Evolutionary conservation across 2,113 vertebrate genomes (phyloP).

Genomic region (Hemichromis elongatus): DNA sequence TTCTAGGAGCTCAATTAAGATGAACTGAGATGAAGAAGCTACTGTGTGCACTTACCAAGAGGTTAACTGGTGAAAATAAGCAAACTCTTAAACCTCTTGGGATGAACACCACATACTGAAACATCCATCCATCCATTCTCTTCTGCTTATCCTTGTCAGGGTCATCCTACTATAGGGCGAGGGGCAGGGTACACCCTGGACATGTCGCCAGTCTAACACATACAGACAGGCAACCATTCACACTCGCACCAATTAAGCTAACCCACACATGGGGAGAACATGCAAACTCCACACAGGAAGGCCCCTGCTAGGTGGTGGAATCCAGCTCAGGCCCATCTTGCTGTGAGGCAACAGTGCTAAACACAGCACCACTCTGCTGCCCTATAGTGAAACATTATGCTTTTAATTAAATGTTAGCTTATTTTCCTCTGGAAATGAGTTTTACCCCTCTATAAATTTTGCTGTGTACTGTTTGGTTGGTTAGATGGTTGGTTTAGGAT

Average conservation of each 20-base stretch:
- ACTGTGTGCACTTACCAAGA: neutral
- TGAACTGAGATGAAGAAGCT: neutral
- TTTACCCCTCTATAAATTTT: neutral
- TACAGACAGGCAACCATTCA: neutral
- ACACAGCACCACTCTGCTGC: neutral
- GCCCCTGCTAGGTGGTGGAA: neutral
- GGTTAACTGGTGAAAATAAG: neutral
- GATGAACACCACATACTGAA: neutral
- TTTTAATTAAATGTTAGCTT: neutral
- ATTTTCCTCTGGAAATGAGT: neutral
- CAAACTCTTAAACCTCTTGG: neutral
- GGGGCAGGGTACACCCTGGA: neutral
- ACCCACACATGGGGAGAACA: neutral
- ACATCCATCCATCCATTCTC: neutral
- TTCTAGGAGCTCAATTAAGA: neutral
- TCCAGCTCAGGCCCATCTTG: neutral
- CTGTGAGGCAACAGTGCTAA: neutral
- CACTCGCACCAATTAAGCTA: neutral
- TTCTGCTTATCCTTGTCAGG: rapidly evolving
- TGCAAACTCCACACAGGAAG: no score
- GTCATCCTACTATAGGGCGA: neutral
- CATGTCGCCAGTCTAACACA: neutral
- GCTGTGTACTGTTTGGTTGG: neutral
- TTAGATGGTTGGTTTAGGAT: neutral
- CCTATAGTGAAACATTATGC: neutral